These are phyloP conservation scores for Mesochorus sp. DNA, from an alignment of 2,888 invertebrate species.

Conservation along the genomic window DNA sequence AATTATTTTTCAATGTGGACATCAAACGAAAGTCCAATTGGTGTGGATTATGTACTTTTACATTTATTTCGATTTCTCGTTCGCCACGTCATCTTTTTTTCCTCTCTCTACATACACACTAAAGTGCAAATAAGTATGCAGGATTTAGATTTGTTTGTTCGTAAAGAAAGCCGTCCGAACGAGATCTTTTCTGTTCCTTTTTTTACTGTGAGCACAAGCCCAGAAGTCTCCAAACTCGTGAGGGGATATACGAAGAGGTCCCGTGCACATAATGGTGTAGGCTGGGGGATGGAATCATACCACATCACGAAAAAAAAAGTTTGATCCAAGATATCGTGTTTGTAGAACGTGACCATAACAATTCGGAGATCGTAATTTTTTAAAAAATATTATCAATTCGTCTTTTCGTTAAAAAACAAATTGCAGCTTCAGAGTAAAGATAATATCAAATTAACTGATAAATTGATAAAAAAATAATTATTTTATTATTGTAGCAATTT, in stretches of 20 bases:
- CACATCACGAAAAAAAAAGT: neutral
- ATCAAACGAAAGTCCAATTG: neutral
- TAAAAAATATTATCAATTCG: neutral
- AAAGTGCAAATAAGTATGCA: constrained; percentile 46
- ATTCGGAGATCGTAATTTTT: neutral
- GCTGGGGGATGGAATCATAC: neutral
- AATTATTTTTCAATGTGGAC: no score
- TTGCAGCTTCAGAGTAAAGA: no score
- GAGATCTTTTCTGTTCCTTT: neutral
- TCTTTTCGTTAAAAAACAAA: neutral
- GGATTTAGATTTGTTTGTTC: constrained; percentile 44
- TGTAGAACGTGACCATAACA: constrained; percentile 38
- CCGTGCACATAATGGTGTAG: neutral
- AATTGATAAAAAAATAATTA: no score
- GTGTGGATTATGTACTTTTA: neutral
- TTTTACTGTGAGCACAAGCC: neutral
- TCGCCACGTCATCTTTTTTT: no score
- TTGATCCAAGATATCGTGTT: constrained; percentile 16
- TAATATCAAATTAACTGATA: no score
- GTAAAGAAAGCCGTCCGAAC: constrained; percentile 11
- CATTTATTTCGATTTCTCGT: neutral
- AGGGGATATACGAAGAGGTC: neutral
- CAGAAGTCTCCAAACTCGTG: constrained; percentile 21
- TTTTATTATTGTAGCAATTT: no score
- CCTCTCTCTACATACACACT: constrained; percentile 2